Conservation (phyloP, 1,140 invertebrate species). For the Drosophila tristis region DNA sequence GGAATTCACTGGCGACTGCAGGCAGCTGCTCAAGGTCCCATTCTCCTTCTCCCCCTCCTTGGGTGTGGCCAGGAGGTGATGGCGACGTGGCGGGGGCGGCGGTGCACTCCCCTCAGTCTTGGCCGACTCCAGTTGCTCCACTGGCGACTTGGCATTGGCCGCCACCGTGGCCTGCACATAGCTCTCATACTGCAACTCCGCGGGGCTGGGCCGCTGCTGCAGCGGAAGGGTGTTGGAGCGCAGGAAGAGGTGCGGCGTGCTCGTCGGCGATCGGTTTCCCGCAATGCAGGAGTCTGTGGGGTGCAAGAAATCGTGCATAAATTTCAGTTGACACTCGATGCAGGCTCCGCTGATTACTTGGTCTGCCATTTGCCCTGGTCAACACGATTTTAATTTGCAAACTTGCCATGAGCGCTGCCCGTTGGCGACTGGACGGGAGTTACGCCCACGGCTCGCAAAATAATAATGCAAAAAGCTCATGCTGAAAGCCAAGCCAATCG, state of each 20-base stretch:
- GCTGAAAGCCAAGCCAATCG: background rate
- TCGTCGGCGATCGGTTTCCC: conserved; percentile 71
- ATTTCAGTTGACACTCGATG: background rate
- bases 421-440: conserved; percentile 37
- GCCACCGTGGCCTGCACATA: conserved; percentile 80
- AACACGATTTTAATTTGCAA: conserved; percentile 76
- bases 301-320: background rate
- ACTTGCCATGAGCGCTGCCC: conserved; percentile 64
- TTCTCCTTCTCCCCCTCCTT: conserved; percentile 41
- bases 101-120: conserved; percentile 45
- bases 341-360: conserved; percentile 28
- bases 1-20: conserved; percentile 58
- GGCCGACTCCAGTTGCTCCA: conserved; percentile 62
- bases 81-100: conserved; percentile 68
- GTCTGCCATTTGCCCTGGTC: conserved; percentile 37
- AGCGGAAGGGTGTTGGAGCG: conserved; percentile 70
- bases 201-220: conserved; percentile 74
- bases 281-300: conserved; percentile 75
- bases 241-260: conserved; percentile 53
- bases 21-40: conserved; percentile 36
- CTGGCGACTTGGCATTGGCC: conserved; percentile 80
- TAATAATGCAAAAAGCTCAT: conserved; percentile 8
- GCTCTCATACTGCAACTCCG: conserved; percentile 80
- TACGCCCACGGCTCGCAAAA: background rate
- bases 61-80: conserved; percentile 49